Base-by-base conservation (phyloP, 2,888 invertebrate species). In the Lasioglossum villosulum region DNA sequence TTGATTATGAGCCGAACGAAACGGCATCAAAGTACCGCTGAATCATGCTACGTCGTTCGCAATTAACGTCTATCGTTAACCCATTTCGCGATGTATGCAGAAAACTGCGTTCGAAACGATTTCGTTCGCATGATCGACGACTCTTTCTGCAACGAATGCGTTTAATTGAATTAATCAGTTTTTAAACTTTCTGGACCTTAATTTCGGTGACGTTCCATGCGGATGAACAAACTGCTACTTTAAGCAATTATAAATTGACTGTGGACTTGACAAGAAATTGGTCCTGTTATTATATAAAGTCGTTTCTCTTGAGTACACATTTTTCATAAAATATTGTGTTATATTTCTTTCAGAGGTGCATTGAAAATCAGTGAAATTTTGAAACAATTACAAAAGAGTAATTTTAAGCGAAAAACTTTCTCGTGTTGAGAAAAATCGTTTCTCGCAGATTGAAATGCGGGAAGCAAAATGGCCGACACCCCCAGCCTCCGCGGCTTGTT, bases 41-140 rank as follows among this genome's bases (percentile, higher is more conserved):
- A 73, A 68, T 81, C 76, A 42, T 52, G 66, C 68, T 45, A 27
- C 56, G 80, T 75, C 76, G 45, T 72, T 76, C 76, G 76, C 72
- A 83, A 83, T 83, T 80, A 81, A 27, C 80, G 19, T 83, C 52
- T 63, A 81, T 75, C 83, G 73, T 68, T 75, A 71, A 73, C 48
- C 81, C 30, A 77, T 59, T 52, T 81, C 59, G 30, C 56, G 48
- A 34, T 42, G 52, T 52, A 75, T 59, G 27, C 39, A 42, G 59
- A 39, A 75, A 75, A n/a, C 59, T 37, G 39, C 39, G 14, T 52
- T 39, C 27, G 34, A 39, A 45, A 72, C 42, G 56, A 81, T 73
- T 39, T 27, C 52, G 19, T 39, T 75, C 63, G 63, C 66, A 34
- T 14, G 37, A 56, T 52, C 72, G 72, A 56, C 71, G 59, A 81